Percentiles rank a stretch among this genome's conserved stretches.
Conservation (phyloP, 1,140 invertebrate species). For the Epicauta chinensis region DNA sequence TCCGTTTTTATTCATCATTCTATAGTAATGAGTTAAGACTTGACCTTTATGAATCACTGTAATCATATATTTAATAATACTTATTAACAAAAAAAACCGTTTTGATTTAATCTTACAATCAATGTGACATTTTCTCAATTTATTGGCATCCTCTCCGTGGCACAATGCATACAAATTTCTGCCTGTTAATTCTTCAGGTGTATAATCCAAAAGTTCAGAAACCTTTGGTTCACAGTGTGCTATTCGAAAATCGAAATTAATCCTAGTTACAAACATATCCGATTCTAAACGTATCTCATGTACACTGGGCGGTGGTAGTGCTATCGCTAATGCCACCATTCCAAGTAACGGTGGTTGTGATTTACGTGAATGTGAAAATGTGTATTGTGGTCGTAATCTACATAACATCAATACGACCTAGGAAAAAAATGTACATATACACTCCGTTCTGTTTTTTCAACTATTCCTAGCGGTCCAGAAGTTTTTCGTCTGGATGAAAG, state of each 20-base stretch:
- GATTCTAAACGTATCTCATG: constrained; percentile 93
- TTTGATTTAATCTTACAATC: constrained; percentile 65
- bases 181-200: constrained; percentile 87
- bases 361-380: constrained; percentile 82
- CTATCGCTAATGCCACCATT: constrained; percentile 91
- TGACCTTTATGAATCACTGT: constrained; percentile 95
- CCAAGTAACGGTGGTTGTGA: constrained; percentile 78
- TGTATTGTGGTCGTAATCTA: constrained; percentile 83
- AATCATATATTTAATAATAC: constrained; percentile 17
- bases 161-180: constrained; percentile 90
- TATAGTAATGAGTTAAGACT: constrained; percentile 91
- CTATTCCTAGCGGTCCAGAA: too few species aligned
- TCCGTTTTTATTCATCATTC: constrained; percentile 91
- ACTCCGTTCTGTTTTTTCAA: too few species aligned
- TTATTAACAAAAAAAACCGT: background rate
- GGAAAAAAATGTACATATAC: constrained; percentile 34
- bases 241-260: constrained; percentile 93
- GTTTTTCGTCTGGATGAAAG: too few species aligned
- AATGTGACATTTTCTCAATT: constrained; percentile 85
- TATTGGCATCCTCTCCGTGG: constrained; percentile 91
- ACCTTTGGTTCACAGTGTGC: constrained; percentile 96
- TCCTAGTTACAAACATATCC: constrained; percentile 94
- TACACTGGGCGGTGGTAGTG: constrained; percentile 89
- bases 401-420: constrained; percentile 91
- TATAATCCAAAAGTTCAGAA: constrained; percentile 87